Conservation (phyloP, 64 coral and sea anemone genomes). For the Anthopleura sola region DNA sequence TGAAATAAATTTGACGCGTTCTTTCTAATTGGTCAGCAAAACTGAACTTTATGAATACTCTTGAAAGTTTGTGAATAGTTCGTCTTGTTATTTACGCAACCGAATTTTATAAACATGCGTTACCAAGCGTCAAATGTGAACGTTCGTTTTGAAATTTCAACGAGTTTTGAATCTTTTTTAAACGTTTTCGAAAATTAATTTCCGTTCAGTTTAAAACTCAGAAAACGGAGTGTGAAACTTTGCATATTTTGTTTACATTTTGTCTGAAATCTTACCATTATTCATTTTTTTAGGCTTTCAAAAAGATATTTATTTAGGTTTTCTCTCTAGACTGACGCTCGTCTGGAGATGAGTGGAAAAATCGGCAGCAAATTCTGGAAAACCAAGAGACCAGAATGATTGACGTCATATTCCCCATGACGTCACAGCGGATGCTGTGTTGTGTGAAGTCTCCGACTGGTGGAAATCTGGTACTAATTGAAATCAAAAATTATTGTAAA, state of each 20-base stretch:
- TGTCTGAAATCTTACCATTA: too few species aligned
- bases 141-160: neutral
- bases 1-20: neutral
- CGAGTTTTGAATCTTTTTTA: neutral
- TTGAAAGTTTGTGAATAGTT: neutral
- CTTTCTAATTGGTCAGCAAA: neutral
- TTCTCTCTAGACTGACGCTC: neutral
- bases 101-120: neutral
- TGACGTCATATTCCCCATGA: slow-evolving; percentile 7
- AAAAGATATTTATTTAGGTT: neutral
- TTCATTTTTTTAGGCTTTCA: neutral
- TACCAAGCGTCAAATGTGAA: neutral
- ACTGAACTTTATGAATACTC: neutral
- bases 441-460: neutral
- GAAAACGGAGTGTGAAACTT: too few species aligned
- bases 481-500: too few species aligned
- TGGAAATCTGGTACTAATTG: neutral
- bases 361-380: neutral
- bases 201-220: too few species aligned
- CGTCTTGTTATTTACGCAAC: neutral
- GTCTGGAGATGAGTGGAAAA: neutral
- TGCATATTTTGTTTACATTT: too few species aligned
- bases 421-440: neutral
- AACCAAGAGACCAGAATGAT: neutral
- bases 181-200: too few species aligned